phyloP scores from a whole-genome alignment of 2,888 invertebrate genomes.

The Chymomyza fuscimana region DNA sequence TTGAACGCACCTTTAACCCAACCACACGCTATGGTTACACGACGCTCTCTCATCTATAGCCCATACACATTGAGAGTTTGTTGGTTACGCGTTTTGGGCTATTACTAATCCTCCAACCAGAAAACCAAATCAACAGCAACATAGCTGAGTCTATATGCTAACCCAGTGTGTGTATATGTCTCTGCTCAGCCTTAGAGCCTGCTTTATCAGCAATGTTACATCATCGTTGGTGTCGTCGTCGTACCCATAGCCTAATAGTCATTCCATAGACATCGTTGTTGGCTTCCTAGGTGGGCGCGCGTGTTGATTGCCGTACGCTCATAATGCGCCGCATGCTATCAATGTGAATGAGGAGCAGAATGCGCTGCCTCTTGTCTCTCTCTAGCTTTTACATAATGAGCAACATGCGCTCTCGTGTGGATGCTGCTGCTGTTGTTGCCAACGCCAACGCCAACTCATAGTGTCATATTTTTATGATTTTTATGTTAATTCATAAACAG shows the following conservation, averaged over 20 bases:
- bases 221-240: not conserved
- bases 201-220: conserved; percentile 58
- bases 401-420: conserved; percentile 50
- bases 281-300: conserved; percentile 5
- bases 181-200: conserved; percentile 26
- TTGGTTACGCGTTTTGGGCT: conserved; percentile 21
- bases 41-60: conserved; percentile 27
- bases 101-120: conserved; percentile 63
- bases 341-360: not conserved
- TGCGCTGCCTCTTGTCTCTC: conserved; percentile 1
- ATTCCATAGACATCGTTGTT: not conserved
- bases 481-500: conserved; percentile 73
- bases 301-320: conserved; percentile 65
- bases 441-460: conserved; percentile 36
- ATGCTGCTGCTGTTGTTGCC: conserved; percentile 17
- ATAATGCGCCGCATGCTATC: conserved; percentile 2
- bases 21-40: not conserved
- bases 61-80: conserved; percentile 28
- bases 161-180: not conserved
- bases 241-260: not conserved
- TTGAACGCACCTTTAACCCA: conserved; percentile 47
- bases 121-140: conserved; percentile 33
- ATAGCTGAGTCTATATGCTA: not conserved
- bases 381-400: conserved; percentile 43
- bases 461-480: conserved; percentile 75